Evolutionary conservation across 2,888 invertebrate genomes (phyloP).

Genomic region (Lobophora halterata): DNA sequence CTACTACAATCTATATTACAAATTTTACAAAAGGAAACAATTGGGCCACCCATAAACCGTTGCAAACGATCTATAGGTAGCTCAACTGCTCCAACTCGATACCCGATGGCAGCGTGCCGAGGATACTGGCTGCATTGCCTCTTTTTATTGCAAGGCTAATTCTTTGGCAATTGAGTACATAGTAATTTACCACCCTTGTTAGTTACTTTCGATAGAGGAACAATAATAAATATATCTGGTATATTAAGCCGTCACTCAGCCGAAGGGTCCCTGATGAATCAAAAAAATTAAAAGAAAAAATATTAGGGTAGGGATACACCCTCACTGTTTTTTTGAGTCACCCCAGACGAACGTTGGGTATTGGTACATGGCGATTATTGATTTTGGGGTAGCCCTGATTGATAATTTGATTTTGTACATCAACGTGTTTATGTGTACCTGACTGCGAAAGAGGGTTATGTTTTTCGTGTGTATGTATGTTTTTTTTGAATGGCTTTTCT

Average conservation of each 20-base stretch:
- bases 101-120: too few relatives aligned
- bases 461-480: too few relatives aligned
- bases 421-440: not conserved
- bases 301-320: constrained; percentile 49
- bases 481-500: too few relatives aligned
- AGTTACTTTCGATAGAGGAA: constrained; percentile 9
- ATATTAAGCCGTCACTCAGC: constrained; percentile 51
- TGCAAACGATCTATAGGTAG: too few relatives aligned
- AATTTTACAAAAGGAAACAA: too few relatives aligned
- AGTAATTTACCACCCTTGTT: constrained; percentile 3
- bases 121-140: too few relatives aligned
- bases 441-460: too few relatives aligned
- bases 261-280: constrained; percentile 38
- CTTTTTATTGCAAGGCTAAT: too few relatives aligned
- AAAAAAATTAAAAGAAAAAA: constrained; percentile 48
- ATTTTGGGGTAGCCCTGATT: constrained; percentile 44
- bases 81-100: too few relatives aligned
- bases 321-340: constrained; percentile 43
- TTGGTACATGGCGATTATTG: constrained; percentile 62
- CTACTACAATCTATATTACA: too few relatives aligned
- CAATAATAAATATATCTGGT: constrained; percentile 56
- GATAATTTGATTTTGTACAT: constrained; percentile 2
- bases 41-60: too few relatives aligned
- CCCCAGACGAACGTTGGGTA: constrained; percentile 28
- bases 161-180: too few relatives aligned